Evolutionary conservation across 2,888 invertebrate genomes (phyloP), one percentile per base, ranked within the genome.

Genomic region (Drosophila rubida): DNA sequence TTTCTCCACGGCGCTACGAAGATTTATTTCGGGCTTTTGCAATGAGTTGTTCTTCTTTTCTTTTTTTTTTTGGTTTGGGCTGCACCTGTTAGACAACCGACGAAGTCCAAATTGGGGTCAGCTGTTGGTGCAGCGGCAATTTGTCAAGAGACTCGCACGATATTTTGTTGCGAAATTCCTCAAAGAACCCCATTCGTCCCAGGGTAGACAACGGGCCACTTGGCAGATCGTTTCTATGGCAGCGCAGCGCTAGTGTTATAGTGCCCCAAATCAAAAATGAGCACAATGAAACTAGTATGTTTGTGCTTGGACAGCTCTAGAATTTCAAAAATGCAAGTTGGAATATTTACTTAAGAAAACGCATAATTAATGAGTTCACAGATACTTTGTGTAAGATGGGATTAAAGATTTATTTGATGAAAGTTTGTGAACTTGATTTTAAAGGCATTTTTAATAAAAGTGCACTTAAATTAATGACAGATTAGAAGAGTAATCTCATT

Each of bases 1-100:
- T 30, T 72, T 57, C 71, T 68, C 45, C 63, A 58, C 69, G 55
- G 64, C 54, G 62, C 64, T 71, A 50, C 60, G 30, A 68, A 83
- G 85, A 82, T 87, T 82, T 87, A 82, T 82, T 73, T 81, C 57
- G 66, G 66, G 59, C 69, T 81, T 73, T 78, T 65, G 82, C 82
- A 82, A 82, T 79, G 67, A 73, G 64, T 78, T 72, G 50, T 44
- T 39, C 9, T 53, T 4, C n/a, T 37, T 11, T 22, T 41, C 4
- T 30, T 14, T 42, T 19, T 42, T 46, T 39, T 32, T 39, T 19
- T 39, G 41, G n/a, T n/a, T n/a, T n/a, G 48, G 60, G 55, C 59
- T 77, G 75, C 75, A 77, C 78, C 75, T 75, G 75, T 73, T 53
- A 72, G 59, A 76, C 72, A 16, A 39, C 0, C 30, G 39, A 59